Evolutionary conservation across 92 coral and sea anemone genomes (phyloP).

Genomic region (Diadumene lineata): DNA sequence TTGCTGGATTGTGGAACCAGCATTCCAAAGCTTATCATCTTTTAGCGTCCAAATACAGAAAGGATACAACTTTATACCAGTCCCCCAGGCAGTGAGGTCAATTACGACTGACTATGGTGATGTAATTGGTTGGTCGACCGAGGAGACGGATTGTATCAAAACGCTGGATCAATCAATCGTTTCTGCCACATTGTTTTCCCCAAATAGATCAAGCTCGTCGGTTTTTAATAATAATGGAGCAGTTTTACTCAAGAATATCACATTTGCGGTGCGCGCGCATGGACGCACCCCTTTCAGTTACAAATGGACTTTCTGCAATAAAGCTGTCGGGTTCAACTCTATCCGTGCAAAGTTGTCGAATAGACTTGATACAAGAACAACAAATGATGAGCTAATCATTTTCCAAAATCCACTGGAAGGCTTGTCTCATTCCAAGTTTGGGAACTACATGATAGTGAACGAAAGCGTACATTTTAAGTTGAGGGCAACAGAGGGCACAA

Average conservation of each 20-base stretch:
- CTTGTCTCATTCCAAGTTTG: constrained; percentile 2
- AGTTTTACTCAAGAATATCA: not conserved
- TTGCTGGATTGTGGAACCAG: constrained; percentile 15
- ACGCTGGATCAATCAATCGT: constrained; percentile 12
- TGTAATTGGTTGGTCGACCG: constrained; percentile 38
- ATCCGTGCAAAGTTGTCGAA: constrained; percentile 9
- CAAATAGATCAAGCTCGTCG: not conserved
- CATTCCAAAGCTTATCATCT: constrained; percentile 44
- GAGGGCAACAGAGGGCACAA: constrained; percentile 51
- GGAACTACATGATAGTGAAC: constrained; percentile 9
- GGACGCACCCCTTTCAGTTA: constrained; percentile 4
- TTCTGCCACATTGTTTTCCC: not conserved
- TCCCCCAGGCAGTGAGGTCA: constrained; percentile 29
- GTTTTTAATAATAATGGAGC: not conserved
- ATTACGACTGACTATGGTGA: constrained; percentile 51
- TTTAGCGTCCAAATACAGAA: constrained; percentile 32
- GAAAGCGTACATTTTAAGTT: constrained; percentile 11
- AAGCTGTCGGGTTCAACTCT: not conserved
- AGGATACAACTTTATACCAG: constrained; percentile 67
- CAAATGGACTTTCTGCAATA: not conserved
- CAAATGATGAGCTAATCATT: not conserved
- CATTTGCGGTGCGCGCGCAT: constrained; percentile 31
- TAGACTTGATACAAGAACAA: not conserved
- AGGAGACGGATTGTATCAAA: constrained; percentile 23
- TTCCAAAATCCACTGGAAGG: not conserved